A percentile compares a stretch with the other conserved stretches of the same genome.
These are phyloP conservation scores for Phainopepla nitens DNA, from an alignment of 2,113 vertebrate genomes.

Conservation along the genomic window DNA sequence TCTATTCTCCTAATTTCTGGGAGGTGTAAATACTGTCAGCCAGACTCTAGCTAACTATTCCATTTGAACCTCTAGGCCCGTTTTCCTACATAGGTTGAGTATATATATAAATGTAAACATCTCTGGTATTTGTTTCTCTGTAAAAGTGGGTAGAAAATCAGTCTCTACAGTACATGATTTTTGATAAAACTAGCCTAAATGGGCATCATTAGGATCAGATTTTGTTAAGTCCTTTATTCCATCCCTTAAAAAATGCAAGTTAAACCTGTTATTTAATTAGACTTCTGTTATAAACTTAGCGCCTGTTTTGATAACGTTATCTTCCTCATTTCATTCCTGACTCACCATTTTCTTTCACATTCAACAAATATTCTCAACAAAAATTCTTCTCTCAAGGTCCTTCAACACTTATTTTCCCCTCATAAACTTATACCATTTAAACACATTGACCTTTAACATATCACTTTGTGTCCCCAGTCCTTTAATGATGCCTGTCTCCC, in stretches of 20 bases:
- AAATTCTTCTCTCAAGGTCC: neutral
- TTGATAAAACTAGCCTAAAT: neutral
- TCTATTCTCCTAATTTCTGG: neutral
- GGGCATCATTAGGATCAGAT: neutral
- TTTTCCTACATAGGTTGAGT: too few relatives aligned
- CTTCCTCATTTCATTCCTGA: neutral
- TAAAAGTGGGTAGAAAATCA: neutral
- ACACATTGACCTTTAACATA: neutral
- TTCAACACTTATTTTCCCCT: neutral
- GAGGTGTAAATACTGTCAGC: neutral
- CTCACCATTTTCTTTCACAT: neutral
- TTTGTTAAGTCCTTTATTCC: neutral
- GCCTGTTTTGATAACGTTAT: neutral
- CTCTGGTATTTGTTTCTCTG: neutral
- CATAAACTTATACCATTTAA: neutral
- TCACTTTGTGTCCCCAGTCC: neutral
- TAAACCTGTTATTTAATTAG: neutral
- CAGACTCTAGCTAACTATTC: neutral
- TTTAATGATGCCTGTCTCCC: neutral
- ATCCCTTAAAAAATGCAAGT: neutral
- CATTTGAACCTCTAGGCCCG: neutral
- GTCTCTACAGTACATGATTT: neutral
- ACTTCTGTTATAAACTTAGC: neutral
- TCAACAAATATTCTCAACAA: neutral
- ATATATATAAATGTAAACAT: neutral